Conservation (phyloP, 2,797 vertebrate species). For the Falco novaeseelandiae region DNA sequence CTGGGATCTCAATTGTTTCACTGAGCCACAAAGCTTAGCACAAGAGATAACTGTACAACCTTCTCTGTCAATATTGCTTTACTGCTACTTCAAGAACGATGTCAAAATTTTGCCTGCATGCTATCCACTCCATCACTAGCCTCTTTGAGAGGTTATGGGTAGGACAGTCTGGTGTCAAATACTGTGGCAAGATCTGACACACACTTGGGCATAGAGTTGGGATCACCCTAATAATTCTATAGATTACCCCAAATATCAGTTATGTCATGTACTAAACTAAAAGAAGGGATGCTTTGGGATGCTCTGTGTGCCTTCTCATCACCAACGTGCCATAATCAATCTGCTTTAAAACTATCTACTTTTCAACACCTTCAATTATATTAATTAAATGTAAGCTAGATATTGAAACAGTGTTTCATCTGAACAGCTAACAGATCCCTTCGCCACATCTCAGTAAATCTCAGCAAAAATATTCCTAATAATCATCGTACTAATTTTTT, state of each 20-base stretch:
- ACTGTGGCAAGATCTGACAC: background rate
- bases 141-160: background rate
- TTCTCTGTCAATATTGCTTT: background rate
- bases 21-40: background rate
- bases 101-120: background rate
- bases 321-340: background rate
- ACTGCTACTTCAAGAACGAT: background rate
- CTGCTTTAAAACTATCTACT: background rate
- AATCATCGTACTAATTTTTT: background rate
- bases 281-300: background rate
- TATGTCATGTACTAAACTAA: background rate
- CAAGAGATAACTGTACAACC: background rate
- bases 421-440: background rate
- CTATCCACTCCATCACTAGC: background rate
- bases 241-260: background rate
- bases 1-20: background rate
- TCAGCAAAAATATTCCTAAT: background rate
- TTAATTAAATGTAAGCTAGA: background rate
- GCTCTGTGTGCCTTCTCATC: background rate
- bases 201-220: background rate
- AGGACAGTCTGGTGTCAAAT: background rate
- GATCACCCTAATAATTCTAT: background rate
- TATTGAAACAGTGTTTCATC: background rate
- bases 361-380: background rate
- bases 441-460: background rate